A percentile compares a stretch with the other conserved stretches of the same genome.
phyloP scores from a whole-genome alignment of 2,113 vertebrate species.

The Tinamus guttatus region DNA sequence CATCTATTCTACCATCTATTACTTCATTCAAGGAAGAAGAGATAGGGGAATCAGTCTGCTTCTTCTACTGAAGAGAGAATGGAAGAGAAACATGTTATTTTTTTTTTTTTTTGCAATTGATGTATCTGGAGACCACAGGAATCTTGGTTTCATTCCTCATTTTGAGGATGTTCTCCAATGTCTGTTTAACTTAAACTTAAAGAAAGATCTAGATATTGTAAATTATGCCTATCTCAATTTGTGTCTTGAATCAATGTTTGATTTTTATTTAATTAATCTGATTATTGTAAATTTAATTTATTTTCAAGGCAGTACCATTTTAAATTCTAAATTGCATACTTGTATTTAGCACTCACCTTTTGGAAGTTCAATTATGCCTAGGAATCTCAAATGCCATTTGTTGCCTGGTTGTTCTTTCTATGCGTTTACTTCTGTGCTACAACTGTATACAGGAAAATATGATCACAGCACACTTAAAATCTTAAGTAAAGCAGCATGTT shows the following conservation, averaged over 20 bases:
- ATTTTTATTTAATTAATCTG: neutral
- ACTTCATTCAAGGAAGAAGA: neutral
- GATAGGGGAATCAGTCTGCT: neutral
- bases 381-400: neutral
- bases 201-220: neutral
- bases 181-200: neutral
- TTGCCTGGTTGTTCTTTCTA: neutral
- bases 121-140: neutral
- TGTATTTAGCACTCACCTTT: neutral
- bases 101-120: neutral
- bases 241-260: neutral
- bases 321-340: neutral
- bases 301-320: neutral
- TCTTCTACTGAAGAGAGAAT: neutral
- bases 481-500: neutral
- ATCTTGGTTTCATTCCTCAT: rapidly evolving
- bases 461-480: neutral
- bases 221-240: neutral
- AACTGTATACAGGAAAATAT: neutral
- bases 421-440: neutral
- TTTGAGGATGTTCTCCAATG: neutral
- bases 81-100: neutral
- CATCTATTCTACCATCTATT: neutral
- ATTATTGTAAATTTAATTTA: neutral
- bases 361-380: neutral